A percentile compares a stretch with the other conserved stretches of the same genome.
These are phyloP conservation scores for Ethmia dodecea DNA, from an alignment of 2,888 invertebrate genomes.

Conservation along the genomic window DNA sequence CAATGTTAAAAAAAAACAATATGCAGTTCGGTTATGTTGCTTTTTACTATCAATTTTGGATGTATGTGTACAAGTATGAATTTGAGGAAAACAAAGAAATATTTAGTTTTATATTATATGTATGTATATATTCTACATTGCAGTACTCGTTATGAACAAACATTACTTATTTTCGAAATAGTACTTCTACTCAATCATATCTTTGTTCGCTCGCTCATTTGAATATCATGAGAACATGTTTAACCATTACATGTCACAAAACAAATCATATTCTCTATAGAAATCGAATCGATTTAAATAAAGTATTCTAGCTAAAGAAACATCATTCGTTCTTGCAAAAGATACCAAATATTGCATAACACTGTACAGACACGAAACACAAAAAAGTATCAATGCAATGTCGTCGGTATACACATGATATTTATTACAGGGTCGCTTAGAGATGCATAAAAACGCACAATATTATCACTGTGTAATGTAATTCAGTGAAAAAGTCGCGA, in stretches of 20 bases:
- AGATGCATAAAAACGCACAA: constrained; percentile 63
- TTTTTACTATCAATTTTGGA: constrained; percentile 78
- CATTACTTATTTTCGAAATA: constrained; percentile 73
- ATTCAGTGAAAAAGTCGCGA: constrained; percentile 70
- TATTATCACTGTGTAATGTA: constrained; percentile 60
- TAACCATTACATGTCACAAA: constrained; percentile 47
- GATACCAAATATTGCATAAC: constrained; percentile 62
- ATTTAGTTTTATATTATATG: constrained; percentile 67
- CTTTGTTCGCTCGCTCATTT: constrained; percentile 69
- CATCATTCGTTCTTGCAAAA: constrained; percentile 61
- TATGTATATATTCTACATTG: constrained; percentile 75
- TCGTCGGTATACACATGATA: constrained; percentile 51
- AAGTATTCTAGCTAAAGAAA: constrained; percentile 69
- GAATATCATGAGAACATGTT: constrained; percentile 55
- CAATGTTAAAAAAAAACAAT: constrained; percentile 60
- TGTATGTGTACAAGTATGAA: constrained; percentile 76
- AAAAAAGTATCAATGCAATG: constrained; percentile 54
- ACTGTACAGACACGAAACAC: constrained; percentile 64
- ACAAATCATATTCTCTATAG: constrained; percentile 62
- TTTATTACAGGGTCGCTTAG: constrained; percentile 63
- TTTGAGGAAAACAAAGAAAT: constrained; percentile 75
- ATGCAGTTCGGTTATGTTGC: constrained; percentile 71
- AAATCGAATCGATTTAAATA: constrained; percentile 72
- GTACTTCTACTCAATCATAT: constrained; percentile 67
- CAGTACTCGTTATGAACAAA: constrained; percentile 74